Percentiles rank a stretch among this genome's conserved stretches.
phyloP scores from a whole-genome alignment of 2,113 vertebrate genomes.

The Brienomyrus longianalis region DNA sequence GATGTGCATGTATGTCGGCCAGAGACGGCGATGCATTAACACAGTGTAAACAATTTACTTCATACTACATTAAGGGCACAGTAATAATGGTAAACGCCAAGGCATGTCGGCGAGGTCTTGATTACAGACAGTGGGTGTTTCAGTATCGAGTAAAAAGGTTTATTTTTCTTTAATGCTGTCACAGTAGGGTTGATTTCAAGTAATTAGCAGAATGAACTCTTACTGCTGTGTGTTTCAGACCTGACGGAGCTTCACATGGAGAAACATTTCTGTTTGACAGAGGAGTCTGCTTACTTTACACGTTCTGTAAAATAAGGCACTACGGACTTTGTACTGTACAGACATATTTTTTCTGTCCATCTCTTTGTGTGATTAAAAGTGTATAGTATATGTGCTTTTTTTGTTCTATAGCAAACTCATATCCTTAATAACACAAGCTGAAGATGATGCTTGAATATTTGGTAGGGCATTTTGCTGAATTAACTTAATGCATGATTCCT shows the following conservation, averaged over 20 bases:
- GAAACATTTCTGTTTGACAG: conserved; percentile 23
- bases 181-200: conserved; percentile 22
- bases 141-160: not conserved
- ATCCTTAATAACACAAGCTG: not conserved
- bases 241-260: conserved; percentile 16
- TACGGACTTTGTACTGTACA: conserved; percentile 12
- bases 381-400: not conserved
- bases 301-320: not conserved
- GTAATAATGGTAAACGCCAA: conserved; percentile 14
- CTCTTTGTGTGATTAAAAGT: not conserved
- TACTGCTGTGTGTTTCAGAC: not conserved
- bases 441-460: not conserved
- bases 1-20: not conserved
- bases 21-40: not conserved
- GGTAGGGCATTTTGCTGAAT: not conserved
- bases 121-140: conserved; percentile 21
- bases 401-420: not conserved
- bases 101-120: conserved; percentile 12
- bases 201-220: conserved; percentile 30
- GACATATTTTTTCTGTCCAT: not conserved
- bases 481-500: not conserved
- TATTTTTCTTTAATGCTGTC: conserved; percentile 17
- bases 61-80: conserved; percentile 17
- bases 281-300: not conserved
- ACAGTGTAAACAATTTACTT: not conserved